These are phyloP conservation scores for Eutrigla gurnardus DNA, from an alignment of 2,797 vertebrate genomes.

Conservation along the genomic window DNA sequence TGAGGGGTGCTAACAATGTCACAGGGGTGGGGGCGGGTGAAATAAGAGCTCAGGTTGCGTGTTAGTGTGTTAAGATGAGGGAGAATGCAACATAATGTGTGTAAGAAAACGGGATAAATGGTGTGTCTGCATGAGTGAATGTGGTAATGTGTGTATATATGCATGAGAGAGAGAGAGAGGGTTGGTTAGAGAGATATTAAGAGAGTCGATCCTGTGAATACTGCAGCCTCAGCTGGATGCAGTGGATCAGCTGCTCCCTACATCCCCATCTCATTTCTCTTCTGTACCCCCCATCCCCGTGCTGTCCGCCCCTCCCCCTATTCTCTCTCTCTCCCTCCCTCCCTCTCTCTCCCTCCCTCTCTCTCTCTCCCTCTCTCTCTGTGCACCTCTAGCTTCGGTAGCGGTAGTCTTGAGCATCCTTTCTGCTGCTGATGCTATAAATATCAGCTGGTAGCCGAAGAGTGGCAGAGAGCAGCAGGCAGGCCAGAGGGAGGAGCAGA, in stretches of 20 bases:
- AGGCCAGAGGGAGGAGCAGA: conserved; percentile 76
- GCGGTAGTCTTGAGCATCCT: conserved; percentile 82
- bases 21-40: neutral
- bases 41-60: conserved; percentile 12
- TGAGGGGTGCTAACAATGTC: conserved; percentile 16
- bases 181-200: conserved; percentile 19
- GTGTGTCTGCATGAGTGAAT: conserved; percentile 20
- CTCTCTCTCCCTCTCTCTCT: conserved; percentile 51
- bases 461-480: conserved; percentile 76
- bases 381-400: conserved; percentile 75
- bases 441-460: conserved; percentile 77
- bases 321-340: conserved; percentile 21
- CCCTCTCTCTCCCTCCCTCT: conserved; percentile 12
- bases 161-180: neutral
- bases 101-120: conserved; percentile 27
- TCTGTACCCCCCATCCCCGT: conserved; percentile 50
- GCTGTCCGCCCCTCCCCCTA: conserved; percentile 60
- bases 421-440: conserved; percentile 81
- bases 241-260: conserved; percentile 78
- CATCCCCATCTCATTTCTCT: conserved; percentile 77
- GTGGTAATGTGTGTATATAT: conserved; percentile 27
- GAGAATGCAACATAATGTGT: neutral
- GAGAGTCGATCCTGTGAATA: conserved; percentile 78
- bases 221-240: conserved; percentile 89
- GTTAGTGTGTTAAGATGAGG: conserved; percentile 31